Percentiles rank a stretch among this genome's conserved stretches.
Conservation (phyloP, 2,113 vertebrate genomes). For the human (Homo sapiens) region DNA sequence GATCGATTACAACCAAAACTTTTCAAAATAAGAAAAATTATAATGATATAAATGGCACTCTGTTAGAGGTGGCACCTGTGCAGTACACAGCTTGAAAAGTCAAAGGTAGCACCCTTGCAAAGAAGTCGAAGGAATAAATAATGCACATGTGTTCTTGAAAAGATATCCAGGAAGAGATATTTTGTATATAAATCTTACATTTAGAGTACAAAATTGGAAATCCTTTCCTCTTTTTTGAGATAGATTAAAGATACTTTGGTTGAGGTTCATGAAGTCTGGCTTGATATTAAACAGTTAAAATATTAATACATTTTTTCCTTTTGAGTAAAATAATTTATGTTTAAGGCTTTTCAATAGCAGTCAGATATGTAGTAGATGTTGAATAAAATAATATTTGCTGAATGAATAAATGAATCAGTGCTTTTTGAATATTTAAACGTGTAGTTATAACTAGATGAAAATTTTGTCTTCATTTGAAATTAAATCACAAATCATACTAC, state of each 20-base stretch:
- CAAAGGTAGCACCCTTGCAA: neutral
- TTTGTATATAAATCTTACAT: neutral
- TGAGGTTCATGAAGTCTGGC: neutral
- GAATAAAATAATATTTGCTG: neutral
- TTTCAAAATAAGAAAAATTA: neutral
- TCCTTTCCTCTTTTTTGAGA: neutral
- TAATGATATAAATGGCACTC: neutral
- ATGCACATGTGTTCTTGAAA: neutral
- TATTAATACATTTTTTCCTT: neutral
- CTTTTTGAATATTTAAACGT: neutral
- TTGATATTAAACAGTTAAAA: constrained; percentile 3
- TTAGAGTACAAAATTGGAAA: neutral
- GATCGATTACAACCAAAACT: neutral
- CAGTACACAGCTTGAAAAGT: neutral
- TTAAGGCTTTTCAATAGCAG: neutral
- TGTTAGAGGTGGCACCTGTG: neutral
- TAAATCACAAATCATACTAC: neutral
- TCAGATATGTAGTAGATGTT: neutral
- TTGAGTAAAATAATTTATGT: neutral
- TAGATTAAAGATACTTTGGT: neutral
- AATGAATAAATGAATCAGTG: neutral
- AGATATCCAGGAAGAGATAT: neutral
- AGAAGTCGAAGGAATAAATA: neutral
- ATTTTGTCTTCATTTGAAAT: neutral
- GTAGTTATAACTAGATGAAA: neutral